These are phyloP conservation scores for Sphaerophoria taeniata DNA, from an alignment of 2,888 invertebrate species.

Conservation along the genomic window DNA sequence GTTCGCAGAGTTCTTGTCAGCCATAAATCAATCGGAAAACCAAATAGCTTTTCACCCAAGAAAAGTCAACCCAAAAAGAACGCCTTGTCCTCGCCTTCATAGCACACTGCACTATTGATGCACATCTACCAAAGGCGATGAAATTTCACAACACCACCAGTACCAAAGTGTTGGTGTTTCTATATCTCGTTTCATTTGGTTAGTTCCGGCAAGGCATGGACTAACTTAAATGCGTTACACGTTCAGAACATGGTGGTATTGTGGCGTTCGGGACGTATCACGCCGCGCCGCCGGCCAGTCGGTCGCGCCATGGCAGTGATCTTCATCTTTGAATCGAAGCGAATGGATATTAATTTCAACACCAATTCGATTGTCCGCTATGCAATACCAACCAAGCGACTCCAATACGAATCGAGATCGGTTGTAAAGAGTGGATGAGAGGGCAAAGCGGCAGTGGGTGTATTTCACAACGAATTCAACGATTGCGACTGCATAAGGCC, in stretches of 20 bases:
- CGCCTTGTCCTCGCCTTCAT: background rate
- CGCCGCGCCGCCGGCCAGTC: conserved; percentile 6
- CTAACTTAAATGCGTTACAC: too few species aligned
- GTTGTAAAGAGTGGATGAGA: background rate
- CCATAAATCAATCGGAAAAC: conserved; percentile 62
- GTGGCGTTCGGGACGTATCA: background rate
- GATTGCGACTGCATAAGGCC: conserved; percentile 47
- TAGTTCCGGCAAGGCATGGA: conserved; percentile 11
- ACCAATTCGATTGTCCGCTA: conserved; percentile 57
- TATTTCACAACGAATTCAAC: conserved; percentile 35
- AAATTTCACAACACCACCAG: conserved; percentile 35
- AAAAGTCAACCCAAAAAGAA: conserved; percentile 33
- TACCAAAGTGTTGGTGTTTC: too few species aligned
- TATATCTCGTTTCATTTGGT: conserved; percentile 8
- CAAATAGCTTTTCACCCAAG: conserved; percentile 39
- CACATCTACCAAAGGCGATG: conserved; percentile 19
- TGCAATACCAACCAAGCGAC: conserved; percentile 45
- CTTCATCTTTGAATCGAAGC: conserved; percentile 43
- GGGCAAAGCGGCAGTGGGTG: too few species aligned
- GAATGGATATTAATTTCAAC: conserved; percentile 67
- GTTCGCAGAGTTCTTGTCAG: conserved; percentile 27
- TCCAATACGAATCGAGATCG: conserved; percentile 20
- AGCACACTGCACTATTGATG: conserved; percentile 36
- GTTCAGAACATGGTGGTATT: background rate
- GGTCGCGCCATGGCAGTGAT: conserved; percentile 46